Conservation (phyloP, 2,113 vertebrate genomes). For the Merops nubicus region DNA sequence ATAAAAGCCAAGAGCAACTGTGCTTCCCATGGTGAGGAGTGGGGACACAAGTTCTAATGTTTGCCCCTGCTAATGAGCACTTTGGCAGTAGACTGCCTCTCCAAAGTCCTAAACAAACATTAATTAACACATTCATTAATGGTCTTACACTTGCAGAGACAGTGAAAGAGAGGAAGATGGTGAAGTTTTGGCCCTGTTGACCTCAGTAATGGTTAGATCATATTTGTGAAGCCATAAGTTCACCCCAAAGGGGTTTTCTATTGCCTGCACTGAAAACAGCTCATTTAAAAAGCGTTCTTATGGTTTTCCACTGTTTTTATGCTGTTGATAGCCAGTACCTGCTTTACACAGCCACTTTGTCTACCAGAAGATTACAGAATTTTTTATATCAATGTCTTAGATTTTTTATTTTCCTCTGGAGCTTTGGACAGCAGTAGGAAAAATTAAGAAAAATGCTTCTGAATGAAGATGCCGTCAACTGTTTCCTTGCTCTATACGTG, state of each 20-base stretch:
- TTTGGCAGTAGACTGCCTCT: background rate
- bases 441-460: background rate
- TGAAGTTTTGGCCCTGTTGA: background rate
- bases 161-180: background rate
- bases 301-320: accelerated
- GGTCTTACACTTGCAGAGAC: background rate
- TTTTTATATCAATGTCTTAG: background rate
- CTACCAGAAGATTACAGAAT: background rate
- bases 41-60: background rate
- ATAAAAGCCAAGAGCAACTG: accelerated
- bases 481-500: background rate
- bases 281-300: background rate
- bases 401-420: background rate
- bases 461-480: background rate
- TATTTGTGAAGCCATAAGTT: background rate
- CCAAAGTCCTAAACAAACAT: background rate
- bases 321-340: accelerated
- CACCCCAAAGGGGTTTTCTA: background rate
- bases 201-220: background rate
- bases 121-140: background rate
- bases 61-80: background rate
- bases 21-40: background rate
- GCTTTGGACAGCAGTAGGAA: background rate
- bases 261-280: background rate
- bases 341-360: background rate